Evolutionary conservation across 2,113 vertebrate genomes (phyloP), one percentile per base, ranked within the genome.

Genomic region (Hippopotamus amphibius): DNA sequence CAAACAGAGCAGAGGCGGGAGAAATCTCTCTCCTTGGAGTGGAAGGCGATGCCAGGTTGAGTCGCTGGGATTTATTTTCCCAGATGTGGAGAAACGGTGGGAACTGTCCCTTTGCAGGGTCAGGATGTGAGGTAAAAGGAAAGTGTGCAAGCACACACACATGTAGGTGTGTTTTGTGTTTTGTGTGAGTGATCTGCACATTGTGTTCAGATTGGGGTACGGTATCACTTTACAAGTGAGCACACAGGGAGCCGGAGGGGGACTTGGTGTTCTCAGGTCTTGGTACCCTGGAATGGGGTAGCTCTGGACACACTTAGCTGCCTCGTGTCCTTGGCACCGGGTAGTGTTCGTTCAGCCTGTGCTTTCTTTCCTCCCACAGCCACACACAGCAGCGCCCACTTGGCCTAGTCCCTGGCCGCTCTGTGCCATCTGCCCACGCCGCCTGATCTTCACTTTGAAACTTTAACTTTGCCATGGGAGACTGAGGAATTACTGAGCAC

Each of bases 1-100:
- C 97, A 98, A 97, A 97, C 93, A 95, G 94, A 96, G 61, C 21
- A 57, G 83, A 95, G 96, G 96, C 4, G 11, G 76, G 93, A 95
- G 95, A 90, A 95, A 30, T 46, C 57, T 88, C 79, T 96, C 48
- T 96, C 46, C 90, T 88, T 86, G 94, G 97, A 97, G 84, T 37
- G 68, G n/a, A 90, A 83, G 92, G 93, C 1, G 5, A 81, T 63
- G 86, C 95, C 86, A 93, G 89, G 63, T 55, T 30, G 41, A 74
- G 74, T 83, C 55, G 0, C 66, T 63, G 80, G 77, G 84, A 86
- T 95, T 97, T 95, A 97, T 97, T 97, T 97, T 96, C 88, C 96
- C 97, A 97, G 96, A 95, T 88, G 96, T 77, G 84, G 80, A 33
- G 87, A 91, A 71, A 88, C 50, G 71, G 87, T 68, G 71, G 93